Base-by-base conservation (phyloP, 2,113 vertebrate genomes). In the Seriola aureovittata region DNA sequence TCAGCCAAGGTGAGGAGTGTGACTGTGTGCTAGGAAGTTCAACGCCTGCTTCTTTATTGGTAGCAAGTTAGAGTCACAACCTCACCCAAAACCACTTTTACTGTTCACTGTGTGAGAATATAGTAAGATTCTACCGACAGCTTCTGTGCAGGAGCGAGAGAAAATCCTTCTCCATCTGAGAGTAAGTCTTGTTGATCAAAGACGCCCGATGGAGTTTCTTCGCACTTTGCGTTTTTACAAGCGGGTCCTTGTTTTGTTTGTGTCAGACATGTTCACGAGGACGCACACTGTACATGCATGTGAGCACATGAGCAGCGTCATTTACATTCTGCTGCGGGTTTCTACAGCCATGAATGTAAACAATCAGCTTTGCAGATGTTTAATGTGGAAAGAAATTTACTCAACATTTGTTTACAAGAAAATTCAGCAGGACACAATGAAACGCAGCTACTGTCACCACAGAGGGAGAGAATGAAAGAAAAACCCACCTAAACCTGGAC, bases 1-100 rank as follows among this genome's bases (percentile, higher is more conserved):
- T 52, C 78, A 57, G 57, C 69, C 9, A 63, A 66, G 74, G 55
- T 4, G 42, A 19, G 60, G 55, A 29, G 55, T 1, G 58, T 21
- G 50, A 8, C 48, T 29, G 73, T 57, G 65, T 4, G 29, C 38
- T n/a, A 3, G 17, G 63, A 44, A 55, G 75, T 50, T 29, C n/a
- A 63, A 54, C 17, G 65, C 52, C 52, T 32, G 6, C 42, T 54
- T 71, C 29, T 16, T 16, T 52, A 46, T 58, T 77, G n/a, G 52
- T 32, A 48, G 19, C 8, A 2, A 42, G 52, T 69, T 19, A 1
- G 65, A 81, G 14, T 23, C 55, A 29, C 62, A n/a, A 40, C 16
- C 23, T 59, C 34, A 44, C 10, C 5, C 34, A 9, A 19, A 58
- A 17, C 25, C 50, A 76, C 29, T 46, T 38, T 25, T 14, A 21